Percentiles rank a stretch among this genome's conserved stretches.
phyloP scores from a whole-genome alignment of 2,888 invertebrate genomes.

The Flexamia atlantica region DNA sequence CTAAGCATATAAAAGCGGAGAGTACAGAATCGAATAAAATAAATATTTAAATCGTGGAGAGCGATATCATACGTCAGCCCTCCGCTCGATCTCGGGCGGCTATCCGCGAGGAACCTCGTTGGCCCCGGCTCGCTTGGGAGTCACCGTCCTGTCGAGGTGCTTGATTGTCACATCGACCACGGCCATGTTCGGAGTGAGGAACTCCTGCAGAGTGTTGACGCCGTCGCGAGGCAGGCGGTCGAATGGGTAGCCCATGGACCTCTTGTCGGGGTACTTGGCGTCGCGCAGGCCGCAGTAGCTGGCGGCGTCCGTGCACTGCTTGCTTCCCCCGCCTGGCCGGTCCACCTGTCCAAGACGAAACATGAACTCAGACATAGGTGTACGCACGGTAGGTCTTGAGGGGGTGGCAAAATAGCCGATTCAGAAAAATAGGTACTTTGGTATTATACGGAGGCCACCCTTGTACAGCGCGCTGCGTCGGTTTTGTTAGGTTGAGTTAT shows the following conservation, averaged over 20 bases:
- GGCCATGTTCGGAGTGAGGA: conserved; percentile 87
- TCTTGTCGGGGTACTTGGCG: conserved; percentile 87
- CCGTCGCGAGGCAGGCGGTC: conserved; percentile 81
- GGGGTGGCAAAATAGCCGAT: no score
- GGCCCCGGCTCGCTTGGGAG: conserved; percentile 56
- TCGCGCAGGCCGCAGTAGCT: conserved; percentile 90
- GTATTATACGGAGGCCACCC: no score
- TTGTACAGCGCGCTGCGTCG: no score
- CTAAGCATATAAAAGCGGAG: no score
- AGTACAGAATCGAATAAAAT: no score
- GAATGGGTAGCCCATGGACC: conserved; percentile 92
- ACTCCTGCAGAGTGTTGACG: conserved; percentile 80
- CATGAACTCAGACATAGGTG: no score
- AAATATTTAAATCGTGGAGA: no score
- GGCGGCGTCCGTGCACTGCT: conserved; percentile 74
- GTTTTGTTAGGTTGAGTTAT: no score
- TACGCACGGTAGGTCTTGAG: no score
- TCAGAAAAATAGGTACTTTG: no score
- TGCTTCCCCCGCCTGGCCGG: not conserved
- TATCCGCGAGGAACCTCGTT: not conserved
- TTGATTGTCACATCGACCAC: conserved; percentile 80
- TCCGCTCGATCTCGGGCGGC: no score
- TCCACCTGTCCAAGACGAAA: conserved; percentile 64
- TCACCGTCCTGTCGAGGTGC: conserved; percentile 76
- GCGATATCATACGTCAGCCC: no score